These are phyloP conservation scores for Neelides sp. DNA, from an alignment of 1,140 invertebrate species.

Conservation along the genomic window DNA sequence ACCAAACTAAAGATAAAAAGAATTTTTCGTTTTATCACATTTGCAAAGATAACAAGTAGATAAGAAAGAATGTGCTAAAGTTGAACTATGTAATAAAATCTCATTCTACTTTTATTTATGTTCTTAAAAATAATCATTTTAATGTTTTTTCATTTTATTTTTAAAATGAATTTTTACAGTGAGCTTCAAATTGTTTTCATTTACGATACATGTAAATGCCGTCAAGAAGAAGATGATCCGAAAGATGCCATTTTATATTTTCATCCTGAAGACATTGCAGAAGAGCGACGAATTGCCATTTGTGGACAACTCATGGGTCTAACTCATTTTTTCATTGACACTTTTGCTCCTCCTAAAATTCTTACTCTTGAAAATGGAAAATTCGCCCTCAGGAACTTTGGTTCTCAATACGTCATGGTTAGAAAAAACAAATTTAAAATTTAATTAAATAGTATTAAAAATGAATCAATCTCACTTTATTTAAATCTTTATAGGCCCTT, in stretches of 20 bases:
- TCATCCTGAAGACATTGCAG: constrained; percentile 71
- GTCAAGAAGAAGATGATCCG: constrained; percentile 69
- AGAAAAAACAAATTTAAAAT: constrained; percentile 32
- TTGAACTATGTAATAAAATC: too few relatives aligned
- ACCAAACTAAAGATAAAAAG: too few relatives aligned
- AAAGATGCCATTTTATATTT: constrained; percentile 73
- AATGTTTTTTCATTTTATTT: background rate
- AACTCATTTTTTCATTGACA: constrained; percentile 56
- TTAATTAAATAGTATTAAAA: background rate
- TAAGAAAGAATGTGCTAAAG: too few relatives aligned
- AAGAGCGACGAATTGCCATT: constrained; percentile 59
- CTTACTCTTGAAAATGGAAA: constrained; percentile 69
- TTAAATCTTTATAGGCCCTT: constrained; percentile 46
- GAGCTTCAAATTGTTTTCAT: constrained; percentile 79
- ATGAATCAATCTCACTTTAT: constrained; percentile 13
- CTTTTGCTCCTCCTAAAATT: constrained; percentile 57
- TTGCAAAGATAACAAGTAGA: too few relatives aligned
- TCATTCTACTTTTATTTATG: too few relatives aligned
- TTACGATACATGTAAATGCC: constrained; percentile 63
- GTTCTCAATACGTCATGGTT: constrained; percentile 57
- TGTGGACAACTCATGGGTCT: constrained; percentile 72
- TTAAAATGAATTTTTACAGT: constrained; percentile 42
- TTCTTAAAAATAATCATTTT: too few relatives aligned
- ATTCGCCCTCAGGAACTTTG: constrained; percentile 64
- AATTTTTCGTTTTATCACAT: too few relatives aligned